phyloP scores from a whole-genome alignment of 2,113 vertebrate genomes.

The Oxygymnocypris stewartii region DNA sequence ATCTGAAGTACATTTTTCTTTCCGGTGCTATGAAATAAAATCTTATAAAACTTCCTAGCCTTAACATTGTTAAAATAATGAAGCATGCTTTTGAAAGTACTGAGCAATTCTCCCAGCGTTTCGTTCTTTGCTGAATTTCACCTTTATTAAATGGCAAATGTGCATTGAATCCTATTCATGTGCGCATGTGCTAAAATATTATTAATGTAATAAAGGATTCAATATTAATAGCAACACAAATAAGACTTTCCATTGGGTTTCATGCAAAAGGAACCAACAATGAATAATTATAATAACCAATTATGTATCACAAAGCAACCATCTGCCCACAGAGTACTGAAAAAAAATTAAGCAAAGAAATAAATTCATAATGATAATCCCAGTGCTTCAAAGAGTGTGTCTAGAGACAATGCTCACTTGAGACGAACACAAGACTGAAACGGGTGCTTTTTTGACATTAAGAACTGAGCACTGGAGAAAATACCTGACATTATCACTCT shows the following conservation, averaged over 20 bases:
- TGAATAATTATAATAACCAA: background rate
- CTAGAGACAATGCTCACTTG: conserved; percentile 1
- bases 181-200: background rate
- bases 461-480: conserved; percentile 23
- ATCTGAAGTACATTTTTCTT: conserved; percentile 29
- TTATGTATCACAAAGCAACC: background rate
- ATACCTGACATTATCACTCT: conserved; percentile 40
- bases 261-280: background rate
- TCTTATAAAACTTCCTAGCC: background rate
- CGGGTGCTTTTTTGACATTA: conserved; percentile 33
- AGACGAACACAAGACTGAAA: conserved; percentile 9
- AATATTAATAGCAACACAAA: background rate
- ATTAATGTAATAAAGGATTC: background rate
- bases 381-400: background rate
- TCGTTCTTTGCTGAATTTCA: background rate
- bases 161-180: background rate
- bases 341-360: background rate
- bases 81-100: background rate
- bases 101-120: background rate
- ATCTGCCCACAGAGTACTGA: background rate
- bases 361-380: background rate
- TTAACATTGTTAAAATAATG: background rate
- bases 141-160: background rate
- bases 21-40: conserved; percentile 28
- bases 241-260: background rate